Evolutionary conservation across 2,888 invertebrate species (phyloP), one percentile per base, ranked within the genome.

Genomic region (Drosophila pseudotalamancana): DNA sequence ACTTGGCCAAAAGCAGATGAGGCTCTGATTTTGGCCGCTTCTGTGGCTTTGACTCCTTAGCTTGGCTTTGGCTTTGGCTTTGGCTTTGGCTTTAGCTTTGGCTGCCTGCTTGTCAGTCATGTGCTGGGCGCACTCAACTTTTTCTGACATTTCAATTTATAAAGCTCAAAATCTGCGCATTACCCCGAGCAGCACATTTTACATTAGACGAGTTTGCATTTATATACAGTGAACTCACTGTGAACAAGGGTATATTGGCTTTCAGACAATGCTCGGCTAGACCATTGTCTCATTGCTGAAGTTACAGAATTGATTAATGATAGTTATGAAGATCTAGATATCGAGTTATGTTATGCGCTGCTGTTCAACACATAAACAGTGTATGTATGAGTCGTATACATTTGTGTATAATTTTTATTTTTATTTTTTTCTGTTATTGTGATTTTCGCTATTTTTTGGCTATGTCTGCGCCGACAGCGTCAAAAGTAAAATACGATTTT

Each of bases 71-170:
- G 45, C 51, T 23, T 43, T 40, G 12, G 11, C 39, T 18, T 18
- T 9, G 4, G 16, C 31, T 34, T 21, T 21, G 21, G 27, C 53
- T 46, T 34, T 27, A 0, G 6, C 49, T 79, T 60, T 77, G 61
- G 42, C 51, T 62, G 60, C 32, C 66, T 64, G 63, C 65, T 67
- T 82, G 87, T 83, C 87, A 84, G 85, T 81, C 81, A 70, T 48
- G 75, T 64, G 48, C 64, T 59, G 63, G 56, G 66, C 42, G 61
- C 61, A 56, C 77, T 84, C 87, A 84, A 84, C 79, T 84, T 84
- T 84, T 84, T 85, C 77, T 84, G 83, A 84, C 83, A 84, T 84
- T 84, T 84, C 88, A 84, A 84, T 84, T 84, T 84, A 87, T 84
- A 84, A 79, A 85, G 84, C 88, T 84, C 77, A 81, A 80, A 82